Base-by-base conservation (phyloP, 2,888 invertebrate genomes). In the Sarcophaga subvicina region DNA sequence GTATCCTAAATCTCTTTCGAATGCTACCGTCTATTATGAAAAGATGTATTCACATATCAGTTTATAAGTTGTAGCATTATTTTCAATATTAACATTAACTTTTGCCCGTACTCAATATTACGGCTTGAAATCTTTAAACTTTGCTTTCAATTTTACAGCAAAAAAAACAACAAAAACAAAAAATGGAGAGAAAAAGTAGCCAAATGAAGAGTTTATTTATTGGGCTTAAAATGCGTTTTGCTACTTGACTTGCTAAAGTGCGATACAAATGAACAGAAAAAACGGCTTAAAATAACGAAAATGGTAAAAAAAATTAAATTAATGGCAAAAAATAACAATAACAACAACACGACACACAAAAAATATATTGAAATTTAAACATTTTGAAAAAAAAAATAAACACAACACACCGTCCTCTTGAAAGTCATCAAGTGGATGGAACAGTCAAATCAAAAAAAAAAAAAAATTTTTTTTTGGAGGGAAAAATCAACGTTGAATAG, bases 381-480 rank as follows among this genome's bases (percentile, higher is more conserved):
- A 72, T 80, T 70, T 72, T 27, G 22, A 49, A 69, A 67, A 67
- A 25, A 77, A 83, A n/a, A 78, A 73, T 69, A 45, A 47, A 76
- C 27, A 12, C 25, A 77, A 62, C 59, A 25, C 14, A 54, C 49
- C 71, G 71, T 72, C 67, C 80, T 71, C 80, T 85, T 85, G 71
- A 85, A 85, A 85, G 80, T 70, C 84, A 80, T 85, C 84, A 85
- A 84, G 75, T 80, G 76, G 80, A 76, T 54, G 59, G 45, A 54
- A 70, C 47, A 77, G 66, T 59, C n/a, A 47, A 64, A 59, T 25
- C 27, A 64, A 73, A 62, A 49, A 27, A 73, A 62, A 49, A 27
- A 73, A 27, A 27, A 27, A 25, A 3, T 22, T 22, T 22, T 1
- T 22, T 22, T 22, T 37, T 37, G 37, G 37, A 37, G 37, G n/a